These are phyloP conservation scores for Chrysolina americana DNA, from an alignment of 2,888 invertebrate species.

Conservation along the genomic window DNA sequence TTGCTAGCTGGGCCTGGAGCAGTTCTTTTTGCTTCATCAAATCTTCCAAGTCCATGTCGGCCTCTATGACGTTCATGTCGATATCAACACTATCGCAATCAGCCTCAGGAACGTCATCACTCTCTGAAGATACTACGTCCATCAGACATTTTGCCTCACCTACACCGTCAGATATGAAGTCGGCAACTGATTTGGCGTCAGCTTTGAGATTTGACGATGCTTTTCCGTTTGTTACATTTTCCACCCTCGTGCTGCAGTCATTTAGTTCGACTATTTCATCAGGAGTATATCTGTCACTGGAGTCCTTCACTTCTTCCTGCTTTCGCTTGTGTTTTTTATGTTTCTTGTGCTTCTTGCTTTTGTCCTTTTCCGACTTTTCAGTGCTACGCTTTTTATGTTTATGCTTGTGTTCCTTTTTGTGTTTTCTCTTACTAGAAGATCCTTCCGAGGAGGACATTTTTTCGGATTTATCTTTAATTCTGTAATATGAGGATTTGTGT, in stretches of 20 bases:
- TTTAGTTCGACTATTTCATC: conserved; percentile 42
- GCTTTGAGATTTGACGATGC: conserved; percentile 58
- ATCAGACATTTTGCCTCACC: conserved; percentile 4
- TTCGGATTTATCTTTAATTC: conserved; percentile 32
- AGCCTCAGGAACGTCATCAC: conserved; percentile 74
- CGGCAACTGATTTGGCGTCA: conserved; percentile 71
- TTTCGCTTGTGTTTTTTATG: conserved; percentile 76
- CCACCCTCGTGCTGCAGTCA: background rate
- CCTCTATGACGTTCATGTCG: conserved; percentile 82
- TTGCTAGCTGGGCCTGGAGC: conserved; percentile 85
- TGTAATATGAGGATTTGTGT: conserved; percentile 14
- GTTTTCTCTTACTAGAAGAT: conserved; percentile 74
- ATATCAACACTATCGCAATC: conserved; percentile 81
- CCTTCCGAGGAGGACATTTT: conserved; percentile 30
- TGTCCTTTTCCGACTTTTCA: conserved; percentile 72
- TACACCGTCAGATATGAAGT: conserved; percentile 69
- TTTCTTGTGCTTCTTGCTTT: conserved; percentile 77
- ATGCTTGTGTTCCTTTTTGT: conserved; percentile 76
- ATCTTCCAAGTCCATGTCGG: conserved; percentile 90
- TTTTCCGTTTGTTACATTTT: conserved; percentile 44
- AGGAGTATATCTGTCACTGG: conserved; percentile 67
- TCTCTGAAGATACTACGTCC: conserved; percentile 80
- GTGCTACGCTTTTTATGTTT: conserved; percentile 71
- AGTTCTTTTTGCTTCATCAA: conserved; percentile 91
- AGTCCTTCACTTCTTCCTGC: conserved; percentile 62